phyloP scores from a whole-genome alignment of 1,140 invertebrate species.

The Drosophila pseudoobscura region DNA sequence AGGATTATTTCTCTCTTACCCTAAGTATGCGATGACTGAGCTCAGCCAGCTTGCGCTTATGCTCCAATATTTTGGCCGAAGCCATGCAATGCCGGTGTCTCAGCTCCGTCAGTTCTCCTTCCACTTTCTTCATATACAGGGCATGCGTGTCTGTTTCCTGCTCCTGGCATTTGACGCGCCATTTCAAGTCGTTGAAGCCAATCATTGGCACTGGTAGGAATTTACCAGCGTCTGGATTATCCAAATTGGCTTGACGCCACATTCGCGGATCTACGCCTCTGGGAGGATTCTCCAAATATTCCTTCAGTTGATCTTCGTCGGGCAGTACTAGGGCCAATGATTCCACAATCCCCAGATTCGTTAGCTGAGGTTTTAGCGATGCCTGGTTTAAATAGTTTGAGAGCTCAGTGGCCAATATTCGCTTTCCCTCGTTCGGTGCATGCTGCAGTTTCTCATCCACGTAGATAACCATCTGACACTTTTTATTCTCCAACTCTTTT shows the following conservation, averaged over 20 bases:
- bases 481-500: slow-evolving; percentile 89
- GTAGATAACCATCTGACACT: slow-evolving; percentile 91
- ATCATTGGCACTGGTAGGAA: slow-evolving; percentile 97
- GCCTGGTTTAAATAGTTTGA: slow-evolving; percentile 88
- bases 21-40: slow-evolving; percentile 91
- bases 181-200: slow-evolving; percentile 91
- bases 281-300: slow-evolving; percentile 95
- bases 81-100: slow-evolving; percentile 89
- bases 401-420: slow-evolving; percentile 90
- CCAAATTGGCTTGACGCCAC: slow-evolving; percentile 95
- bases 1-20: slow-evolving; percentile 83
- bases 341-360: slow-evolving; percentile 87
- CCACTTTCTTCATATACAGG: slow-evolving; percentile 89
- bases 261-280: slow-evolving; percentile 90
- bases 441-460: slow-evolving; percentile 89
- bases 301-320: slow-evolving; percentile 90
- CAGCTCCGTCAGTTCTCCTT: slow-evolving; percentile 89
- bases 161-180: slow-evolving; percentile 92
- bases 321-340: slow-evolving; percentile 87
- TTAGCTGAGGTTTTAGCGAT: slow-evolving; percentile 88
- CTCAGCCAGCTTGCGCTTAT: slow-evolving; percentile 89
- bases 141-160: slow-evolving; percentile 91
- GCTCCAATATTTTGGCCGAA: slow-evolving; percentile 89
- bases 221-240: slow-evolving; percentile 95
- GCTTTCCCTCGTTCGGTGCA: slow-evolving; percentile 86